These are phyloP conservation scores for Apteryx owenii DNA, from an alignment of 2,113 vertebrate species.

Conservation along the genomic window DNA sequence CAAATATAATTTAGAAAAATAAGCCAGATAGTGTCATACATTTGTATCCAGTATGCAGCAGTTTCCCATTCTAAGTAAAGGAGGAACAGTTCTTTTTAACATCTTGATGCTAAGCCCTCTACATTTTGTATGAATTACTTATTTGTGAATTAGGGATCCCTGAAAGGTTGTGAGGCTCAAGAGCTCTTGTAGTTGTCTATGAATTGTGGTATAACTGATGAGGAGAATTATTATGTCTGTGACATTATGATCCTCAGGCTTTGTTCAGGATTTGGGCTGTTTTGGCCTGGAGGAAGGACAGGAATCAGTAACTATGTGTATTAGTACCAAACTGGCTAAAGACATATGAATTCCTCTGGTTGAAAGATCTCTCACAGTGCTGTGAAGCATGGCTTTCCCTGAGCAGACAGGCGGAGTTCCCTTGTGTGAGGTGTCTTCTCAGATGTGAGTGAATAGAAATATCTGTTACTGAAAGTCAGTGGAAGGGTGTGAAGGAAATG, in stretches of 20 bases:
- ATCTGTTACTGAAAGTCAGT: neutral
- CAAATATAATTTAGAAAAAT: neutral
- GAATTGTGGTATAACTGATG: neutral
- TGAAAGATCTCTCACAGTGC: neutral
- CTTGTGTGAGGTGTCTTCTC: neutral
- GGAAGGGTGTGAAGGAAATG: neutral
- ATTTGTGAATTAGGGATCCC: neutral
- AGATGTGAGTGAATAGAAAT: neutral
- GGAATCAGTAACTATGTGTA: neutral
- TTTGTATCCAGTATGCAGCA: neutral
- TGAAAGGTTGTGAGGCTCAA: neutral
- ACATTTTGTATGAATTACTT: neutral
- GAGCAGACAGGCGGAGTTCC: neutral
- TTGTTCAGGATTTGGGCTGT: neutral
- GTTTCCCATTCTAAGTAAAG: neutral
- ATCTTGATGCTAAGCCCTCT: neutral
- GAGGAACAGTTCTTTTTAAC: neutral
- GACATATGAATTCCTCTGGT: accelerated
- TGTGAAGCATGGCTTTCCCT: neutral
- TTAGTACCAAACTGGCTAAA: neutral
- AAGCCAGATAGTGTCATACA: accelerated
- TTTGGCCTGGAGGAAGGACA: neutral
- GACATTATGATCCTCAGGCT: neutral
- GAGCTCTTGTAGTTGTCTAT: neutral
- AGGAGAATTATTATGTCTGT: accelerated